Conservation (phyloP, 2,113 vertebrate species). For the Sclerurus mexicanus region DNA sequence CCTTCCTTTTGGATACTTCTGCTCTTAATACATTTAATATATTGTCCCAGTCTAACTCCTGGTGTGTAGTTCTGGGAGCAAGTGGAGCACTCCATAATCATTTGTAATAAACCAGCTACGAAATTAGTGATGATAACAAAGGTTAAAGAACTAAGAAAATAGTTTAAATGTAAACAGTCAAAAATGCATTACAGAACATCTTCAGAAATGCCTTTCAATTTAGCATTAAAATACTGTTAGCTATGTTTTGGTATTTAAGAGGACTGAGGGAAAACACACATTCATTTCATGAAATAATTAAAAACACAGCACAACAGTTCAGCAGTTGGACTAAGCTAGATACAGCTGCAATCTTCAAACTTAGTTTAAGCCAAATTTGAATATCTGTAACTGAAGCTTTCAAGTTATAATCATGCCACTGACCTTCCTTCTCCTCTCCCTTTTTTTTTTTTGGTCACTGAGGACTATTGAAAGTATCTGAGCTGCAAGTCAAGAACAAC, state of each 20-base stretch:
- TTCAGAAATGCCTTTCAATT: not conserved
- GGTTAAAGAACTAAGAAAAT: not conserved
- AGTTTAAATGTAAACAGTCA: not conserved
- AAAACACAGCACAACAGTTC: conserved; percentile 16
- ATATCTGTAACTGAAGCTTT: conserved; percentile 17
- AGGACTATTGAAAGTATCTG: conserved; percentile 25
- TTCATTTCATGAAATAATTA: not conserved
- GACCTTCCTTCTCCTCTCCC: not conserved
- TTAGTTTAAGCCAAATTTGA: conserved; percentile 18
- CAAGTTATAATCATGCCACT: not conserved
- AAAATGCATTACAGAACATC: not conserved
- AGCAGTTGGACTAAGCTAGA: conserved; percentile 13
- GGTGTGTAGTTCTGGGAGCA: not conserved
- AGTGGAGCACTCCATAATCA: not conserved
- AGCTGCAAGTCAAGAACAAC: conserved; percentile 40
- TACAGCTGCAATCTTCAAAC: conserved; percentile 5
- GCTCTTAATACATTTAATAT: accelerated
- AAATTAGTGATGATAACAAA: not conserved
- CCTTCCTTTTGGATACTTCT: not conserved
- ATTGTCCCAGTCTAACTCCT: not conserved
- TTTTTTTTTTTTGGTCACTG: not conserved
- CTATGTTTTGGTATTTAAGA: not conserved
- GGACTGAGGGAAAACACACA: not conserved
- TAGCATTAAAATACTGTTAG: conserved; percentile 6
- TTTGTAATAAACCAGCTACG: not conserved